Evolutionary conservation across 2,113 vertebrate genomes (phyloP), one percentile per base, ranked within the genome.

Genomic region (Heptranchias perlo): DNA sequence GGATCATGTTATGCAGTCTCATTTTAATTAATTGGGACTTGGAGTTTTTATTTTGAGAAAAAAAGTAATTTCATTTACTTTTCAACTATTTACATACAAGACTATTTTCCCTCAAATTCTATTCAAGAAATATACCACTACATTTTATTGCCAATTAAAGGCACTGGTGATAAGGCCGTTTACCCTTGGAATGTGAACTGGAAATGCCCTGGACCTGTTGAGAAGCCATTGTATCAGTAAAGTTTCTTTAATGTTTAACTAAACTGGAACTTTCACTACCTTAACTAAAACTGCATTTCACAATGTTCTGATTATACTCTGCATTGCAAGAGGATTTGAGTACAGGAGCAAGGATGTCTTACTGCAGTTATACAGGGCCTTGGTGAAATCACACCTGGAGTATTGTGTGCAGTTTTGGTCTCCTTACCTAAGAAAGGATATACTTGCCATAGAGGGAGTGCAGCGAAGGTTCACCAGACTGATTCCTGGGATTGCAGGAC

Each of bases 251-350:
- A 94, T 28, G 23, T 67, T 94, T 14, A 65, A 93, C 0, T 47
- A 14, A 64, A 94, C 4, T 67, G 23, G 8, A 28, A 10, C 11
- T 44, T 67, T 67, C 61, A 87, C 39, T 5, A 28, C 28, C 23
- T 87, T 52, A 67, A 23, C 39, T 67, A 49, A 65, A 94, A 94
- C 61, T 94, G 93, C 62, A 47, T 67, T 94, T 67, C 93, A 94
- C 44, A 47, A 39, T 49, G n/a, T n/a, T n/a, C n/a, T n/a, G n/a
- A n/a, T n/a, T n/a, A n/a, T n/a, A n/a, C n/a, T n/a, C n/a, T n/a
- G n/a, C n/a, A n/a, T n/a, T n/a, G n/a, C n/a, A n/a, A n/a, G n/a
- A n/a, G n/a, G n/a, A n/a, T n/a, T n/a, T n/a, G n/a, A n/a, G n/a
- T n/a, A n/a, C n/a, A n/a, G n/a, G n/a, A n/a, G n/a, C n/a, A n/a